These are phyloP conservation scores for Sycophila sp. DNA, from an alignment of 1,140 invertebrate species.

Conservation along the genomic window DNA sequence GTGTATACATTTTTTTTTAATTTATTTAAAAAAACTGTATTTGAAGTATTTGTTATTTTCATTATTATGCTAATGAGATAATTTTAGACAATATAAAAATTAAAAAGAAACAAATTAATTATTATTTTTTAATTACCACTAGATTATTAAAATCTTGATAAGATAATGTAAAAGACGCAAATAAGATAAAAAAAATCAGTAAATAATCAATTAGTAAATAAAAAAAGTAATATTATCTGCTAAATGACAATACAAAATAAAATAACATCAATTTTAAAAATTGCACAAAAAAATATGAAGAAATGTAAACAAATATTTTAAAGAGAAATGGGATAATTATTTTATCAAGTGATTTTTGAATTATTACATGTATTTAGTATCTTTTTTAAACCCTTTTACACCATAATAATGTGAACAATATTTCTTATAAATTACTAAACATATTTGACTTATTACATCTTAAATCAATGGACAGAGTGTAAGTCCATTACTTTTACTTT, in stretches of 20 bases:
- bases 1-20: too few relatives aligned
- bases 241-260: constrained; percentile 25
- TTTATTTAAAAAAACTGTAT: too few relatives aligned
- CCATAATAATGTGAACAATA: constrained; percentile 51
- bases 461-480: constrained; percentile 38
- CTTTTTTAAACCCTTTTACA: constrained; percentile 43
- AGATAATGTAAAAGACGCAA: background rate
- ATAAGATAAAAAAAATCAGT: constrained; percentile 31
- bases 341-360: constrained; percentile 24
- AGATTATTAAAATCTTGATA: too few relatives aligned
- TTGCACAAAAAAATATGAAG: constrained; percentile 7
- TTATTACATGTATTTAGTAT: constrained; percentile 42
- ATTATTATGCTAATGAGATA: too few relatives aligned
- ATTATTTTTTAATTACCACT: too few relatives aligned
- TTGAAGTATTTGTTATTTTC: too few relatives aligned
- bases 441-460: constrained; percentile 36
- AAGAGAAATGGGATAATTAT: constrained; percentile 3
- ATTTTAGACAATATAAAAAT: too few relatives aligned
- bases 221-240: too few relatives aligned
- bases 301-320: constrained; percentile 14
- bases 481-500: constrained; percentile 31
- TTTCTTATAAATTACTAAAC: constrained; percentile 44
- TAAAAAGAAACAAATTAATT: too few relatives aligned
- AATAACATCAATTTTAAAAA: constrained; percentile 24
- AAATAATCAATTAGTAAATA: constrained; percentile 9